A percentile compares a stretch with the other conserved stretches of the same genome.
These are phyloP conservation scores for Oegoconia quadripuncta DNA, from an alignment of 2,888 invertebrate species.

Conservation along the genomic window DNA sequence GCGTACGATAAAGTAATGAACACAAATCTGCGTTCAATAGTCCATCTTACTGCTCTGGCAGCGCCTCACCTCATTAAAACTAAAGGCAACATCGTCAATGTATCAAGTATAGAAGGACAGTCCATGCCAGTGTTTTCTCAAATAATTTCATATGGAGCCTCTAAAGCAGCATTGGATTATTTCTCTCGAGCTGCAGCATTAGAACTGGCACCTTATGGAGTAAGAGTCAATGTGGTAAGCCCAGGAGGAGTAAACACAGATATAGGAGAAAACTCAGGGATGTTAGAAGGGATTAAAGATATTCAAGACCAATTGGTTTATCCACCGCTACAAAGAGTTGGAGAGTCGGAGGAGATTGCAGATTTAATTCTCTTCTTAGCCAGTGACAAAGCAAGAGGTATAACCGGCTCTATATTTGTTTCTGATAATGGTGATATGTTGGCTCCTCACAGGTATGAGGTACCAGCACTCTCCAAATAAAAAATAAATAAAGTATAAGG, in stretches of 20 bases:
- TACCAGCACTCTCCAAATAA: too few species aligned
- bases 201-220: slow-evolving; percentile 76
- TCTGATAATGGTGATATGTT: slow-evolving; percentile 24
- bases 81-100: slow-evolving; percentile 44
- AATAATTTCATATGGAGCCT: slow-evolving; percentile 76
- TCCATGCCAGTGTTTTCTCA: background rate
- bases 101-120: slow-evolving; percentile 35
- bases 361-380: slow-evolving; percentile 34
- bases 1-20: slow-evolving; percentile 34
- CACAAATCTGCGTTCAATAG: slow-evolving; percentile 34
- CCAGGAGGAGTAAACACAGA: slow-evolving; percentile 82
- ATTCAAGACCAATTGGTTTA: too few species aligned
- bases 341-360: slow-evolving; percentile 30
- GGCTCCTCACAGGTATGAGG: background rate
- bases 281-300: too few species aligned
- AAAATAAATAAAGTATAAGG: too few species aligned
- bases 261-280: slow-evolving; percentile 51
- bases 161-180: slow-evolving; percentile 86
- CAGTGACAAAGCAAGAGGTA: slow-evolving; percentile 30
- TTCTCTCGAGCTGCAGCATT: slow-evolving; percentile 84
- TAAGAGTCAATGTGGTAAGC: slow-evolving; percentile 84
- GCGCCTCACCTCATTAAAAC: slow-evolving; percentile 34
- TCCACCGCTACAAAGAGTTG: slow-evolving; percentile 21
- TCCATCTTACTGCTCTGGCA: slow-evolving; percentile 32
- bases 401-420: slow-evolving; percentile 25